phyloP scores from a whole-genome alignment of 2,888 invertebrate species.

The Lasioglossum pauxillum region DNA sequence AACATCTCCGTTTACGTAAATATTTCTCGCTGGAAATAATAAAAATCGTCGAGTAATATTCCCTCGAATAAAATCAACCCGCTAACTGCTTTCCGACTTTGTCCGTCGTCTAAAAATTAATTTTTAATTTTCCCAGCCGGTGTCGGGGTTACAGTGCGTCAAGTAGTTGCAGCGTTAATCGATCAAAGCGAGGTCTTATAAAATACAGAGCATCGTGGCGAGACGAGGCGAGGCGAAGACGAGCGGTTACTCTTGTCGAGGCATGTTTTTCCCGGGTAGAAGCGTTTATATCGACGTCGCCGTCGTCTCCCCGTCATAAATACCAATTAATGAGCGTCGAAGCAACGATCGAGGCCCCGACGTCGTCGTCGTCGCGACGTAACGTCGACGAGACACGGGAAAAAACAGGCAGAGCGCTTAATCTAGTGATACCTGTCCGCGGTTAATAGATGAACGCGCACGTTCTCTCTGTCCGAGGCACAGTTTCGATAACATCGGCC shows the following conservation, averaged over 20 bases:
- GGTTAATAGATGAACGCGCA: slow-evolving; percentile 4
- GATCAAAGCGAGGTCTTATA: slow-evolving; percentile 2
- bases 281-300: background rate
- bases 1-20: background rate
- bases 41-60: background rate
- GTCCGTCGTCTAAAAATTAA: background rate
- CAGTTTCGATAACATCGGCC: slow-evolving; percentile 17
- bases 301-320: slow-evolving; percentile 2
- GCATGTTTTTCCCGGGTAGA: background rate
- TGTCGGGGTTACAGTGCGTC: background rate
- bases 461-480: slow-evolving; percentile 23
- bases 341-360: background rate
- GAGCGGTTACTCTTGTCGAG: background rate
- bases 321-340: slow-evolving; percentile 15
- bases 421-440: slow-evolving; percentile 28
- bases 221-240: background rate
- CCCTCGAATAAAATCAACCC: background rate
- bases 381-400: background rate
- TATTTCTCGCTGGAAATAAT: background rate
- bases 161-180: background rate
- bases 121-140: background rate
- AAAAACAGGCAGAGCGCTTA: slow-evolving; percentile 15
- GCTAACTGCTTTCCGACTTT: background rate
- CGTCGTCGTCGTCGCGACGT: background rate
- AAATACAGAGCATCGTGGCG: background rate